phyloP scores from a whole-genome alignment of 2,113 vertebrate species.

The Corydoras sp. region DNA sequence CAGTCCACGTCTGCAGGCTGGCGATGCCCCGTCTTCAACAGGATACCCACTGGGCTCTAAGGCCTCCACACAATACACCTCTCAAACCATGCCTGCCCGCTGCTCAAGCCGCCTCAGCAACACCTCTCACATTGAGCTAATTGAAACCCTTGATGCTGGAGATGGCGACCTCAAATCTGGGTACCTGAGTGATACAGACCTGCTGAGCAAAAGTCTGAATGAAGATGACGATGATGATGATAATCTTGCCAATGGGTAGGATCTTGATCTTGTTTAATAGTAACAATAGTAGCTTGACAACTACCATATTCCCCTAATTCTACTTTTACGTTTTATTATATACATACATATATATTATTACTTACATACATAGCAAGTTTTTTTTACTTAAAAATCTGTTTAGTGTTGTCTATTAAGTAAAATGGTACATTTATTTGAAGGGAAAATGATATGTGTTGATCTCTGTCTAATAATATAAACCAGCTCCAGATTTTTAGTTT shows the following conservation, averaged over 20 bases:
- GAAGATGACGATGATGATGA: constrained; percentile 78
- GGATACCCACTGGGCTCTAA: constrained; percentile 69
- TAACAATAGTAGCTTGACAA: neutral
- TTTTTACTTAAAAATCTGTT: too few species aligned
- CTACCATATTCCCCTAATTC: too few species aligned
- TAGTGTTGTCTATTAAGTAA: too few species aligned
- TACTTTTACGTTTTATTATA: too few species aligned
- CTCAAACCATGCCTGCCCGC: constrained; percentile 94
- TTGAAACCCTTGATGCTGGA: constrained; percentile 74
- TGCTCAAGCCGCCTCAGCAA: constrained; percentile 84
- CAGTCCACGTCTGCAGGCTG: constrained; percentile 91
- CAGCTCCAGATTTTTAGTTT: too few species aligned
- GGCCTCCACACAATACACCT: constrained; percentile 73
- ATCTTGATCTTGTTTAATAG: neutral
- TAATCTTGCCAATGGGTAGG: constrained; percentile 90
- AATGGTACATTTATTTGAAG: too few species aligned
- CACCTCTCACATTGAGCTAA: constrained; percentile 86
- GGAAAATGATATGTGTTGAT: too few species aligned
- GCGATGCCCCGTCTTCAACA: constrained; percentile 82
- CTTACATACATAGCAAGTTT: too few species aligned
- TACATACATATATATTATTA: too few species aligned
- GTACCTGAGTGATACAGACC: constrained; percentile 92
- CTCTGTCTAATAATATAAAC: too few species aligned
- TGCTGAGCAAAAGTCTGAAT: constrained; percentile 83
- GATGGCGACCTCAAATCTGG: constrained; percentile 87